phyloP scores from a whole-genome alignment of 2,888 invertebrate genomes.

The Brachylomia viminalis region DNA sequence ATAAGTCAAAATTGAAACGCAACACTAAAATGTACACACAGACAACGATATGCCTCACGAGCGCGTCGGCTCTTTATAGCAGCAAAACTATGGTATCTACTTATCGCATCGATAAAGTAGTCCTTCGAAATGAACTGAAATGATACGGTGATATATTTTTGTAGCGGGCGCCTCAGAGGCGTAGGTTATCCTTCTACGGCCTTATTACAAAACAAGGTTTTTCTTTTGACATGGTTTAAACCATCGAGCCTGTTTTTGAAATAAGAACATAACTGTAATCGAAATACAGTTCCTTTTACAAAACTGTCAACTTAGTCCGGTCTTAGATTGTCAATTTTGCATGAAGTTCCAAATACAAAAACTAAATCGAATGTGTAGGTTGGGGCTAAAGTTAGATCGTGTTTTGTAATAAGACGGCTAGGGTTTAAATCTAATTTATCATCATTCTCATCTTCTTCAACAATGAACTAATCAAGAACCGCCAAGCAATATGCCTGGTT shows the following conservation, averaged over 20 bases:
- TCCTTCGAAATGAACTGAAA: neutral
- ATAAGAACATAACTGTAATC: no score
- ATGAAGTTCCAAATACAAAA: no score
- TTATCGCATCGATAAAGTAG: neutral
- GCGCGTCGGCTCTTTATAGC: neutral
- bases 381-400: no score
- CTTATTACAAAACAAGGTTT: no score
- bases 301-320: no score
- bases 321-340: no score
- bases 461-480: slow-evolving; percentile 10
- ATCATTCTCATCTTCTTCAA: neutral
- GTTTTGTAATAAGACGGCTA: no score
- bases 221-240: no score
- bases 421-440: neutral
- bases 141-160: neutral
- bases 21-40: neutral
- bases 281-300: no score
- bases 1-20: no score
- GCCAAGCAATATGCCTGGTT: neutral
- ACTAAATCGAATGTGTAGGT: no score
- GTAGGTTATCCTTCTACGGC: neutral
- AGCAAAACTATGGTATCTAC: neutral
- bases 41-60: neutral
- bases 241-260: no score
- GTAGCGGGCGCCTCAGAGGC: neutral